Base-by-base conservation (phyloP, 2,113 vertebrate genomes). In the Odontophorus gujanensis region DNA sequence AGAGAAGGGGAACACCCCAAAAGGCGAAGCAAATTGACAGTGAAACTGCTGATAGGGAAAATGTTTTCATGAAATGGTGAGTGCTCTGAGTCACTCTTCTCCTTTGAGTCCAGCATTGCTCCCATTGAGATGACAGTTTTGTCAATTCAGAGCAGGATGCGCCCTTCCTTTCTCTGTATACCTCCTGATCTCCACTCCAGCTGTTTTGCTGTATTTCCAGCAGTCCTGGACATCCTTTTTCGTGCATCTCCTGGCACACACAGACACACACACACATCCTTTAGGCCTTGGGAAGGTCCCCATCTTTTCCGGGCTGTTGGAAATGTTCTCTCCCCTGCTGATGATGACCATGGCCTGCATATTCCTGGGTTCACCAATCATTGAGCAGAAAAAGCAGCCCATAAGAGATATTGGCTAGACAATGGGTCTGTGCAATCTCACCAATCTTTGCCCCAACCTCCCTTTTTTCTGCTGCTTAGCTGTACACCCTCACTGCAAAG, bases 21-120 rank as follows among this genome's bases (percentile, higher is more conserved):
- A 90, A 93, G 59, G 75, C 85, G 89, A 85, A 89, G 71, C 72
- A 89, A 87, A 85, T 79, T n/a, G 71, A 26, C 90, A 68, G 71
- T 91, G 75, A 87, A 95, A 89, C n/a, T 89, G 85, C 92, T 93
- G 85, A 87, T 38, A 57, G 66, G 43, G 67, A 63, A 68, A 82
- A 90, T 47, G 58, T 85, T 92, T 85, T 93, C 58, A 90, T 42
- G 58, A 78, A 87, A 75, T 4, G 0, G 30, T 5, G 72, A 76
- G 75, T 15, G 28, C 43, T 93, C 71, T 25, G 75, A 79, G 79
- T 85, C 62, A 72, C 67, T 81, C n/a, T 38, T 77, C 67, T 69
- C 28, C 59, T 91, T 72, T 15, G 75, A 93, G 51, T 55, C 51
- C 58, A 19, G 40, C 0, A 0, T 57, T 65, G 75, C 8, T 75